Base-by-base conservation (phyloP, 2,888 invertebrate species). In the Mamestra brassicae region DNA sequence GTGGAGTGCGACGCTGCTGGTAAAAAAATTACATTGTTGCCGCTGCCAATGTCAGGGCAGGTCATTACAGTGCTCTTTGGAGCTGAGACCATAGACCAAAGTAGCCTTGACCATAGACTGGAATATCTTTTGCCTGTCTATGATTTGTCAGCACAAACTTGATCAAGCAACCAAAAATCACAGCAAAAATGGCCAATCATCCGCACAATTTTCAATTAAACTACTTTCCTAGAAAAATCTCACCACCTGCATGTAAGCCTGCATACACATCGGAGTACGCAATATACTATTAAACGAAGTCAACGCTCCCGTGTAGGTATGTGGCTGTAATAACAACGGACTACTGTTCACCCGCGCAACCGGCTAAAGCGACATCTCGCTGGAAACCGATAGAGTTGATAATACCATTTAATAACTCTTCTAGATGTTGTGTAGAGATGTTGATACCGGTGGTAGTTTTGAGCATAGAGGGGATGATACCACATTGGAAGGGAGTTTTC, bases 281-380 rank as follows among this genome's bases (percentile, higher is more conserved):
- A 95, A 94, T 93, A 92, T 93, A 94, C 93, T 94, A 95, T 95
- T 95, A 95, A 92, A 94, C 91, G 94, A 93, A 95, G 96, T 95
- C 95, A 95, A 94, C 92, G 95, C 91, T 92, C 95, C 90, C 93
- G 90, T 87, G 89, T 92, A 92, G 92, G 92, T 93, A 93, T 94
- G 94, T 91, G 92, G 92, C 85, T 89, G 92, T 92, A 92, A 92
- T 94, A 95, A 95, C 95, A 95, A 95, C 95, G 85, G 94, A 88
- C 95, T 95, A 93, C 95, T 95, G 95, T 96, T 95, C 90, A 90
- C 92, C 89, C 87, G 89, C 85, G 84, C 88, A 89, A 92, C 93
- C 90, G 89, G 90, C 89, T 86, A 85, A 89, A 88, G 86, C 84
- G 86, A 87, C 87, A 87, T 87, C 85, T 84, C 77, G 74, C 84